Percentiles rank a stretch among this genome's conserved stretches.
phyloP scores from a whole-genome alignment of 2,888 invertebrate species.

The Lysandra coridon region DNA sequence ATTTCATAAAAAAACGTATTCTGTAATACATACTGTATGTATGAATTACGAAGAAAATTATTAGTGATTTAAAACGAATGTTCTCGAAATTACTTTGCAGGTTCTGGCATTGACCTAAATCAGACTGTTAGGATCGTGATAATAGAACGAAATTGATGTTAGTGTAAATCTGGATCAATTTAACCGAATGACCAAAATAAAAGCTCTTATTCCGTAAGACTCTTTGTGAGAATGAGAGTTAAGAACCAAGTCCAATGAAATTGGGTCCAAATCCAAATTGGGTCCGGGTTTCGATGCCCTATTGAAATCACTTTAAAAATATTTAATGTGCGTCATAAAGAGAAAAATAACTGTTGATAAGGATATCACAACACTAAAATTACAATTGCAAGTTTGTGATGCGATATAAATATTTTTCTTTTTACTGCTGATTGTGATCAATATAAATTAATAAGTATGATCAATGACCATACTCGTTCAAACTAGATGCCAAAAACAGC shows the following conservation, averaged over 20 bases:
- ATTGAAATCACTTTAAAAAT: not conserved
- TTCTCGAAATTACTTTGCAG: slow-evolving; percentile 13
- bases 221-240: too few relatives aligned
- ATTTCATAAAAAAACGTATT: too few relatives aligned
- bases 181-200: not conserved
- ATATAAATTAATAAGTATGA: too few relatives aligned
- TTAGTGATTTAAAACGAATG: not conserved
- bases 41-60: not conserved
- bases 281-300: too few relatives aligned
- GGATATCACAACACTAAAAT: not conserved
- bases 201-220: not conserved
- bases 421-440: too few relatives aligned
- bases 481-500: too few relatives aligned
- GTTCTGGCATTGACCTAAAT: slow-evolving; percentile 24
- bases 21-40: too few relatives aligned
- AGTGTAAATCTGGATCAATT: not conserved
- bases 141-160: not conserved
- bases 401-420: slow-evolving; percentile 1
- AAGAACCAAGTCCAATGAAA: too few relatives aligned
- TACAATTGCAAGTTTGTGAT: not conserved
- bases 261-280: too few relatives aligned
- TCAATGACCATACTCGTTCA: too few relatives aligned
- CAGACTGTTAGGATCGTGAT: not conserved
- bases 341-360: not conserved
- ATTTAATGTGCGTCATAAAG: not conserved